phyloP scores from a whole-genome alignment of 2,113 vertebrate species.

The Microcebus tavaratra region DNA sequence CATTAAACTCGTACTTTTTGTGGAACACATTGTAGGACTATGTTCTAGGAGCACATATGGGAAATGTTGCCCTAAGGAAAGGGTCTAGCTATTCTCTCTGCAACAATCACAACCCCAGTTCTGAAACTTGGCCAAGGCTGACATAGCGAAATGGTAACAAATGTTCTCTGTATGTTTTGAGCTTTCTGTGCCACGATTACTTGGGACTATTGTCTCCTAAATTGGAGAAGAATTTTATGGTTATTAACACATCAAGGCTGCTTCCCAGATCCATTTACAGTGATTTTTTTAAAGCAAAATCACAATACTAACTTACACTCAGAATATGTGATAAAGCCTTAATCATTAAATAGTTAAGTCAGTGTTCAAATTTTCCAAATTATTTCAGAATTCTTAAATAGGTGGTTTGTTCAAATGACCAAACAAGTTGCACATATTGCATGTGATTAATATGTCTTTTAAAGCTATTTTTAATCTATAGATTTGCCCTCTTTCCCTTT shows the following conservation, averaged over 20 bases:
- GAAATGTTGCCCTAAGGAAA: not conserved
- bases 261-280: not conserved
- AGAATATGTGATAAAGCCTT: not conserved
- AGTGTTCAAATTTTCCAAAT: not conserved
- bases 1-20: not conserved
- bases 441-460: not conserved
- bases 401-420: not conserved
- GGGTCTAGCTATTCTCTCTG: not conserved
- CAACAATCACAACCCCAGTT: not conserved
- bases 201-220: not conserved
- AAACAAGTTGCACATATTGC: not conserved
- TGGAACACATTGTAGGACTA: not conserved
- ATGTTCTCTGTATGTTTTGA: not conserved
- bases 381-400: not conserved
- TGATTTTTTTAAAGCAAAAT: not conserved
- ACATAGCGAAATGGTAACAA: not conserved
- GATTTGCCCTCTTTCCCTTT: not conserved
- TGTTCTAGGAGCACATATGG: not conserved
- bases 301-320: not conserved
- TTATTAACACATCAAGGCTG: not conserved
- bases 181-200: not conserved
- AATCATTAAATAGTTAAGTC: not conserved
- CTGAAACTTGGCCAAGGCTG: not conserved
- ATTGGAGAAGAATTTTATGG: not conserved
- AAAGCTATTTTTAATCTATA: not conserved